These are phyloP conservation scores for Engraulis encrasicolus DNA, from an alignment of 2,113 vertebrate genomes.

Conservation along the genomic window DNA sequence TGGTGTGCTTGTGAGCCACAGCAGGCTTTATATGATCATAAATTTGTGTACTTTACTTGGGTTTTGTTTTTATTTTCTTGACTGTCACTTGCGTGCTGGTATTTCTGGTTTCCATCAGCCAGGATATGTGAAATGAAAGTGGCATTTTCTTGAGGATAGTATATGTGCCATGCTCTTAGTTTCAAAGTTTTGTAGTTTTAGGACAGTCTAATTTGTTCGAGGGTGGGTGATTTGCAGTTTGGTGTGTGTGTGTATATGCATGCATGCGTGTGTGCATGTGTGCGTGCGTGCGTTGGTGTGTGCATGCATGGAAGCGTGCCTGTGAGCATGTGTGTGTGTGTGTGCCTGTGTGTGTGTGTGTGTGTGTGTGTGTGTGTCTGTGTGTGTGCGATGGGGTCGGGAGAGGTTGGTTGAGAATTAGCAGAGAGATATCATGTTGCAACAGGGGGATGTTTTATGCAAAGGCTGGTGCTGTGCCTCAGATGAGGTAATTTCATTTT, in stretches of 20 bases:
- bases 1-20: background rate
- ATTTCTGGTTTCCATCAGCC: background rate
- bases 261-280: no score
- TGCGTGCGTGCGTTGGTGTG: no score
- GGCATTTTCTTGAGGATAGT: background rate
- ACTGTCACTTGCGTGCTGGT: background rate
- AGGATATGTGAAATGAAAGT: background rate
- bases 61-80: background rate
- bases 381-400: slow-evolving; percentile 56
- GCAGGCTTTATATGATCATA: background rate
- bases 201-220: no score
- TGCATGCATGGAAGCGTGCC: no score
- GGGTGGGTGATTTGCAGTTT: no score
- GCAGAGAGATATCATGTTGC: slow-evolving; percentile 69
- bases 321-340: background rate
- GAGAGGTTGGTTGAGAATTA: slow-evolving; percentile 60
- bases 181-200: background rate
- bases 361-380: slow-evolving; percentile 28
- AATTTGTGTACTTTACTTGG: no score
- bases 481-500: slow-evolving; percentile 78
- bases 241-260: no score
- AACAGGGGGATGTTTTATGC: slow-evolving; percentile 76
- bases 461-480: slow-evolving; percentile 68
- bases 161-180: background rate
- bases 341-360: slow-evolving; percentile 11